Conservation (phyloP, 2,113 vertebrate species). For the Chloropsis cyanopogon region DNA sequence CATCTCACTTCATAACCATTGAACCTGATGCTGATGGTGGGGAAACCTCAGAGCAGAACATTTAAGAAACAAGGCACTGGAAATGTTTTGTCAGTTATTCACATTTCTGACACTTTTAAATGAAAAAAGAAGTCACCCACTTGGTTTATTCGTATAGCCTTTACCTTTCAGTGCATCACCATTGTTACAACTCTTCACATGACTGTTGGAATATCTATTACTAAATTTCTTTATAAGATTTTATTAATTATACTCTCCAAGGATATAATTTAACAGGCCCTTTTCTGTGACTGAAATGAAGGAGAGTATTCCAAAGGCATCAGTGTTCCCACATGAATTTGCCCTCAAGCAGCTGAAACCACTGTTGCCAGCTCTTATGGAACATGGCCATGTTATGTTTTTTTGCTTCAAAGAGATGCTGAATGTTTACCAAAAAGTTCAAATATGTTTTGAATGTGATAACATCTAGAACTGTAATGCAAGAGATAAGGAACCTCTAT, state of each 20-base stretch:
- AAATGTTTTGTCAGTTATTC: background rate
- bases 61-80: background rate
- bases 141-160: background rate
- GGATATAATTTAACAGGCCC: background rate
- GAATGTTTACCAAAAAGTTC: background rate
- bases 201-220: background rate
- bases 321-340: background rate
- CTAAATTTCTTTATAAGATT: background rate
- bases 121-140: background rate
- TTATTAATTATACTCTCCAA: background rate
- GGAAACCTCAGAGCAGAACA: background rate
- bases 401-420: background rate
- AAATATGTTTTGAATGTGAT: constrained; percentile 17
- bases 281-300: background rate
- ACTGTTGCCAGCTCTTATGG: background rate
- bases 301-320: background rate
- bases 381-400: background rate
- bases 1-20: background rate
- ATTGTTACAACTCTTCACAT: background rate
- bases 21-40: background rate
- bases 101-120: background rate
- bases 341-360: background rate
- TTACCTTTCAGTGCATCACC: background rate
- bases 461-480: constrained; percentile 3
- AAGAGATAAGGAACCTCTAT: background rate